Base-by-base conservation (phyloP, 1,140 invertebrate species). In the Sarcophaga peregrina region DNA sequence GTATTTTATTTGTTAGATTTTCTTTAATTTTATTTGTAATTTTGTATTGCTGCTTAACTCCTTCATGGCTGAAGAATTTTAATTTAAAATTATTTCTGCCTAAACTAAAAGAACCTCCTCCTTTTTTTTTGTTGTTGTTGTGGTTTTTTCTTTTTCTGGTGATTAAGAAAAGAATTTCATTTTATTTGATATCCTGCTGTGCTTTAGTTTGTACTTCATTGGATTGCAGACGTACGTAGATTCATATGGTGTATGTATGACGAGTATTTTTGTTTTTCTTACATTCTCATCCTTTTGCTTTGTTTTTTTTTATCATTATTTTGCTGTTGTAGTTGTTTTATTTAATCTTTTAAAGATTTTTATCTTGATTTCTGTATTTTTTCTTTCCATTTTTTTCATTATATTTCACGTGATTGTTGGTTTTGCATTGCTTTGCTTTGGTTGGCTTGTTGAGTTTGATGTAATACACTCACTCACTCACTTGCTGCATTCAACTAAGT, bases 391-490 rank as follows among this genome's bases (percentile, higher is more conserved):
- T 81, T 48, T 58, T 62, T 62, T 8, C 48, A 37, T 48, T 47
- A 20, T 50, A 7, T 10, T 10, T 25, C 5, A 11, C 46, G 13
- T 15, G 78, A 37, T 17, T 47, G 74, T 37, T 37, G 1, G n/a
- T 4, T 20, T 80, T 58, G 47, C 48, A 17, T 15, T 17, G 11
- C 68, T 20, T 15, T n/a, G n/a, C n/a, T n/a, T n/a, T n/a, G n/a
- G n/a, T 20, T 48, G 13, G 45, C 15, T 72, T 68, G 68, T 68
- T 58, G n/a, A 20, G 37, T 13, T 76, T 75, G 83, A 73, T 68
- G 78, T 58, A 37, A 80, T 80, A 50, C 80, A 45, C 25, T 37
- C 25, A 37, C 25, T 37, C 25, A 37, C 25, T 37, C 25, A 37
- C 25, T n/a, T n/a, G n/a, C n/a, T n/a, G n/a, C n/a, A n/a, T n/a